Evolutionary conservation across 2,888 invertebrate genomes (phyloP), one percentile per base, ranked within the genome.

Genomic region (Marronus borbonicus): DNA sequence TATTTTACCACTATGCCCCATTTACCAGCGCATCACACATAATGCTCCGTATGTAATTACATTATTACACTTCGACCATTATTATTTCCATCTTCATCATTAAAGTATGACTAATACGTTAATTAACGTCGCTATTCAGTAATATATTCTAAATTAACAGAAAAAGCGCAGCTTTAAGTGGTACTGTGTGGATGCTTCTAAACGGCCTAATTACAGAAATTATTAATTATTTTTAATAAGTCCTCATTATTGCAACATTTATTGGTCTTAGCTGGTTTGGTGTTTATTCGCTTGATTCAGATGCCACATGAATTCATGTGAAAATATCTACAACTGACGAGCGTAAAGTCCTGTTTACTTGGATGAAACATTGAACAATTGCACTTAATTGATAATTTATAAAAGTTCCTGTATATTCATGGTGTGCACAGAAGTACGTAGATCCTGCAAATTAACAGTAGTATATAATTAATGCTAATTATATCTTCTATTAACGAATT

Each of bases 151-250:
- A 44, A 44, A 70, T 14, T 55, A 55, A 58, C 39, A 60, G 39
- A 74, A 74, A 20, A 39, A 60, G 44, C 31, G 17, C 14, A 24
- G 58, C 50, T 50, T 24, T 68, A 50, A 68, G 50, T 50, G 68
- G 50, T n/a, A 68, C 50, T 44, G 44, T 60, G 7, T 58, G 68
- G 52, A 50, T 74, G 72, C 44, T 49, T 74, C 24, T 20, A 74
- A 60, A 49, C 60, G 44, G 20, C 49, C 60, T 44, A 58, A 74
- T 74, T 74, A 60, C 44, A 44, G 24, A 62, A 74, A 60, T 74
- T 74, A 74, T 74, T 74, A 74, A 74, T 74, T 74, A 74, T 74
- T 60, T 74, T 74, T 74, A 74, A 74, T 60, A 74, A 60, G 60
- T 58, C 44, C 39, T 74, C 55, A 74, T 74, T 74, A 74, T 44